phyloP scores from a whole-genome alignment of 2,113 vertebrate genomes.

The human (Homo sapiens) region DNA sequence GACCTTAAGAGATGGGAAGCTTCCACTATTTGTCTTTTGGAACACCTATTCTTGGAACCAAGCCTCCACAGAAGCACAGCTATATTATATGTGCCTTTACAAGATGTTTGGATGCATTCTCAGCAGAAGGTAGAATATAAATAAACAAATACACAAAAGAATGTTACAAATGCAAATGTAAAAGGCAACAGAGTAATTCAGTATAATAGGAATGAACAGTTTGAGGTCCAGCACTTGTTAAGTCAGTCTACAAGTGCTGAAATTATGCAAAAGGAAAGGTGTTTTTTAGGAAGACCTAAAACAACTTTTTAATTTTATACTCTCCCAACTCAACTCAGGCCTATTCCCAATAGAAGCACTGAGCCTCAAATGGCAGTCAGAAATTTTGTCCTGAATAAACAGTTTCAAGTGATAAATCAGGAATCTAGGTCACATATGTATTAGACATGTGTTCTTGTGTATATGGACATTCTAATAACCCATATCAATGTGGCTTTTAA shows the following conservation, averaged over 20 bases:
- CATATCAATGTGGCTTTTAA: not conserved
- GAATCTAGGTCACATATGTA: conserved; percentile 19
- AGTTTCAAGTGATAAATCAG: not conserved
- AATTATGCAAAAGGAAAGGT: too few species aligned
- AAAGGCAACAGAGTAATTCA: too few species aligned
- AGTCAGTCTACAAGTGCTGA: too few species aligned
- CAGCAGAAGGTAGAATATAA: not conserved
- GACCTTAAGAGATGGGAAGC: not conserved
- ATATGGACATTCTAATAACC: not conserved
- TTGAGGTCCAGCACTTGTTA: too few species aligned
- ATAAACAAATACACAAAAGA: not conserved
- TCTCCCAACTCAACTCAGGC: too few species aligned
- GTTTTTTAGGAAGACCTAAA: too few species aligned
- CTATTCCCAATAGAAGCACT: too few species aligned
- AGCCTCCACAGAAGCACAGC: not conserved
- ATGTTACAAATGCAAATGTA: too few species aligned
- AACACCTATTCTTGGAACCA: not conserved
- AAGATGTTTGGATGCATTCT: not conserved
- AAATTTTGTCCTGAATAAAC: not conserved
- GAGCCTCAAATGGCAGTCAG: not conserved
- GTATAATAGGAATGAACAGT: too few species aligned
- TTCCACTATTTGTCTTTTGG: not conserved
- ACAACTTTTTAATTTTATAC: too few species aligned
- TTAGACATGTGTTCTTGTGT: not conserved
- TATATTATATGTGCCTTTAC: not conserved